Base-by-base conservation (phyloP, 1,140 invertebrate species). In the Steinernema feltiae region DNA sequence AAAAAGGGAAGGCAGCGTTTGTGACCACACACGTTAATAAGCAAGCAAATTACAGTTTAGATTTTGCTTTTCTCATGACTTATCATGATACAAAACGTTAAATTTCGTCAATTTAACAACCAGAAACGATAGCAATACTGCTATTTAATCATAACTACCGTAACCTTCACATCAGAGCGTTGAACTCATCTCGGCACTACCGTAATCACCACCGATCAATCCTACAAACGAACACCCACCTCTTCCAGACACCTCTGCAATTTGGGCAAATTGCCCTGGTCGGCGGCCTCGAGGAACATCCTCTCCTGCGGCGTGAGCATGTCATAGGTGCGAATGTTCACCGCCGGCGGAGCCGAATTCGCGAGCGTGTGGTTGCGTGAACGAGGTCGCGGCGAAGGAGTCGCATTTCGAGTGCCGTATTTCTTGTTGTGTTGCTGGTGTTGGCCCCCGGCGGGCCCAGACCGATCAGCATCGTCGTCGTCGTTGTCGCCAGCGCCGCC, bases 201-300 rank as follows among this genome's bases (percentile, higher is more conserved):
- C n/a, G n/a, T n/a, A n/a, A n/a, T n/a, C n/a, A n/a, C n/a, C n/a
- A n/a, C n/a, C n/a, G n/a, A n/a, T n/a, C n/a, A n/a, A n/a, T n/a
- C n/a, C n/a, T n/a, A 77, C 71, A 0, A 73, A 1, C 30, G 27
- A 73, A 21, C 18, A 30, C 83, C 83, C 0, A 87, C 84, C 3
- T 85, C 84, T 48, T 86, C 83, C 2, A 90, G 85, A 78, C 89
- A 89, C 2, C 89, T 79, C 29, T 88, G 84, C 81, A 90, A 86
- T 3, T 88, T 89, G 41, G 88, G 88, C 71, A 87, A 88, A 79
- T 90, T 89, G 31, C 89, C 89, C 29, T 88, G 82, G 78, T 90
- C 90, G 1, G 88, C 90, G 0, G 89, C 89, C 77, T 90, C 90
- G 71, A 90, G 82, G 79, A 90, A 90, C 21, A 86, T 70, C 88